Evolutionary conservation across 1,140 invertebrate genomes (phyloP).

Genomic region (Neoseiulus cucumeris): DNA sequence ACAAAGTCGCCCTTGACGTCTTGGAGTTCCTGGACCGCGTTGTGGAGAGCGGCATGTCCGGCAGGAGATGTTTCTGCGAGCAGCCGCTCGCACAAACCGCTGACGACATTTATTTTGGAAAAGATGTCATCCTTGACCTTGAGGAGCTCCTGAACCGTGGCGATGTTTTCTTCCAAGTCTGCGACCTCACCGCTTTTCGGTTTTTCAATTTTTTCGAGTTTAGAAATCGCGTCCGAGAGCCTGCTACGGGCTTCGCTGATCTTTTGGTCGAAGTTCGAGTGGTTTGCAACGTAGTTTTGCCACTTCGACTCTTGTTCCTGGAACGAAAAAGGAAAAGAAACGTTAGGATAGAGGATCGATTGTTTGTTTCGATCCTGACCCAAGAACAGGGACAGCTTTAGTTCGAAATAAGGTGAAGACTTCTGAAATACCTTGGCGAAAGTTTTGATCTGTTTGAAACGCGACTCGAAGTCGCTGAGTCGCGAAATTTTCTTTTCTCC

Average conservation of each 20-base stretch:
- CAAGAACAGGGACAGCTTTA: too few species aligned
- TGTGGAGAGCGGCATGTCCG: constrained; percentile 67
- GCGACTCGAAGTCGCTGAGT: constrained; percentile 3
- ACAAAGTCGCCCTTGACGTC: constrained; percentile 69
- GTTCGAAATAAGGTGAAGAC: too few species aligned
- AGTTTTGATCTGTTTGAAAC: background rate
- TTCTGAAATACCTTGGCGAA: background rate
- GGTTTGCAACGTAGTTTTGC: constrained; percentile 71
- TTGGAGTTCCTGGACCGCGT: constrained; percentile 56
- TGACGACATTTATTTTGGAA: constrained; percentile 55
- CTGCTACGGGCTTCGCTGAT: constrained; percentile 55
- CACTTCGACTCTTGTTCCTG: constrained; percentile 62
- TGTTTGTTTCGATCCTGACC: too few species aligned
- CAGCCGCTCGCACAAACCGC: constrained; percentile 74
- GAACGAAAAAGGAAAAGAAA: constrained; percentile 12
- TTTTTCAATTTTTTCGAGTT: constrained; percentile 48
- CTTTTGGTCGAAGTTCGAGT: constrained; percentile 65
- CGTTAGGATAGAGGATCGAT: background rate
- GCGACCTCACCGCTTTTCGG: constrained; percentile 29
- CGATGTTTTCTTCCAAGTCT: constrained; percentile 61
- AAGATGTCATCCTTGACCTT: constrained; percentile 76
- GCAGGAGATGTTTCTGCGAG: constrained; percentile 69
- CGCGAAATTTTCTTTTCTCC: background rate
- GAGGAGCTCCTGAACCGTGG: constrained; percentile 55
- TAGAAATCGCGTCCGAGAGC: constrained; percentile 62